phyloP scores from a whole-genome alignment of 2,888 invertebrate genomes.

The Rhagium mordax region DNA sequence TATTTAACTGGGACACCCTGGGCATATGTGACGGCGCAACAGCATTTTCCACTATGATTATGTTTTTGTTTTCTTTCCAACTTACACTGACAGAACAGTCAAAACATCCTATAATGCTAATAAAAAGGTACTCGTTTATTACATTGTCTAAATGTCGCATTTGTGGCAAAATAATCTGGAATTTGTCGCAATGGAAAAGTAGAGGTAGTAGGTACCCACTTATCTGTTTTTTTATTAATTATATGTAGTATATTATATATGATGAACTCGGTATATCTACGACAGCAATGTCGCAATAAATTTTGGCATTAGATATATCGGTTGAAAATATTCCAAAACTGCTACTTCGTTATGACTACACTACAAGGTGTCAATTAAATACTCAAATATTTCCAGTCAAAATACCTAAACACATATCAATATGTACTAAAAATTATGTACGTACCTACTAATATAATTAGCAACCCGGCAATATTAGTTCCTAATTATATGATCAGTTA shows the following conservation, averaged over 20 bases:
- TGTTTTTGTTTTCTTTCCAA: neutral
- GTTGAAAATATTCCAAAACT: too few species aligned
- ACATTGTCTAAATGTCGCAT: too few species aligned
- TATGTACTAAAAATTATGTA: slow-evolving; percentile 1
- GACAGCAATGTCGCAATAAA: too few species aligned
- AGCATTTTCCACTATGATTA: neutral
- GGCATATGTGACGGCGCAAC: neutral
- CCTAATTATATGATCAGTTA: slow-evolving; percentile 1
- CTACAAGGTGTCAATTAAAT: neutral
- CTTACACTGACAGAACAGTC: neutral
- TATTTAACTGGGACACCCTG: slow-evolving; percentile 4
- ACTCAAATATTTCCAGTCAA: neutral
- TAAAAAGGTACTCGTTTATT: too few species aligned
- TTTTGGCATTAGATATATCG: too few species aligned
- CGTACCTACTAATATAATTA: slow-evolving; percentile 15
- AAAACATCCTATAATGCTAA: too few species aligned
- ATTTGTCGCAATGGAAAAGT: too few species aligned
- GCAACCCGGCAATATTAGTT: neutral
- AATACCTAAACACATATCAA: neutral
- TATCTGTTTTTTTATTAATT: too few species aligned
- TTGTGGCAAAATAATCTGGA: too few species aligned
- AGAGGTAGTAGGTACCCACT: too few species aligned
- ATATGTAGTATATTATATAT: too few species aligned
- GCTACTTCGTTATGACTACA: neutral
- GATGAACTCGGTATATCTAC: too few species aligned